Base-by-base conservation (phyloP, 2,888 invertebrate genomes). In the Lasioglossum vierecki region DNA sequence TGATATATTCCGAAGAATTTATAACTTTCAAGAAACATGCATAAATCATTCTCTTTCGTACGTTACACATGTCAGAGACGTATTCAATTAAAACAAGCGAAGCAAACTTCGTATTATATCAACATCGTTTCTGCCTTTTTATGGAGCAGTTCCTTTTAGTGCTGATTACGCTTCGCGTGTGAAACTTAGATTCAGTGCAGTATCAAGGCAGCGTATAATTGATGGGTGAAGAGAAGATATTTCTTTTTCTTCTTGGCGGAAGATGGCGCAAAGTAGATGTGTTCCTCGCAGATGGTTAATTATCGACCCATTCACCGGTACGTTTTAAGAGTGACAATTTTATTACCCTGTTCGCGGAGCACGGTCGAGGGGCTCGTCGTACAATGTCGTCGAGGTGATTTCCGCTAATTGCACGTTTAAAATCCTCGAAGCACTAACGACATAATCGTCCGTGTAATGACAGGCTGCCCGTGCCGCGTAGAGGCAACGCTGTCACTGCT, bases 361-460 rank as follows among this genome's bases (percentile, higher is more conserved):
- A 68, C 53, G 66, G 30, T 75, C 81, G 57, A 22, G 35, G 30
- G 41, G 11, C 46, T 26, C 77, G 73, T 35, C 77, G 71, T 72
- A 80, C 81, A 75, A 85, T 82, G 83, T 85, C 72, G 84, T 82
- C 73, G 79, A 80, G 83, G 84, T 85, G 82, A 86, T 88, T 89
- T 90, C 84, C 83, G 75, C 82, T 92, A 91, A 93, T 93, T 90
- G 87, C 91, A 91, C 85, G 90, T 88, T 90, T 82, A 88, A 91
- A 85, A 86, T 84, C 86, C 76, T 68, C 66, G 76, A 44, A 63
- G 85, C 75, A 68, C 71, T 91, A 92, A 93, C 91, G 91, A 91
- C 89, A 89, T 92, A 92, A 93, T 93, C 87, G 89, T 72, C 85
- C 88, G 86, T 86, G 86, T 92, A 92, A 92, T 92, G 88, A 92